Conservation (phyloP, 2,888 invertebrate species). For the Pseudoips prasinana region DNA sequence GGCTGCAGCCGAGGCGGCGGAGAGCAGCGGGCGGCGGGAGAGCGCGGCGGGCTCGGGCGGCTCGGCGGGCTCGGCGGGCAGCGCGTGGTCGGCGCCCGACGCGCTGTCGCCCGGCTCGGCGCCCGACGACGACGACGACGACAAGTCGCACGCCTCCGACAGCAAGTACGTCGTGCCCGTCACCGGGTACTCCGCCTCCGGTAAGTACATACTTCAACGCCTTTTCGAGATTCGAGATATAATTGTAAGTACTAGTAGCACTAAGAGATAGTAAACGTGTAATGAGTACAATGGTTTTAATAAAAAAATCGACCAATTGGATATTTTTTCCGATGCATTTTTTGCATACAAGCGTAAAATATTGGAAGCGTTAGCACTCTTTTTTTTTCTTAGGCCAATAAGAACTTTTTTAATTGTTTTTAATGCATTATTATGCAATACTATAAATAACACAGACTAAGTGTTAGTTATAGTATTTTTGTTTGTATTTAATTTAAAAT, state of each 20-base stretch:
- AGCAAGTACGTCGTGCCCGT: conserved; percentile 53
- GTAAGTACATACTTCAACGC: conserved; percentile 32
- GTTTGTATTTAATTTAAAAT: no score
- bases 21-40: conserved; percentile 22
- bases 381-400: no score
- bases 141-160: conserved; percentile 35
- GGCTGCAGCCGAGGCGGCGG: conserved; percentile 41
- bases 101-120: conserved; percentile 68
- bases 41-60: conserved; percentile 54
- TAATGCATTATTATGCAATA: no score
- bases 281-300: no score
- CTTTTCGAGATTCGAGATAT: no score
- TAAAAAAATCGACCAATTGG: no score
- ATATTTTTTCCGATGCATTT: no score
- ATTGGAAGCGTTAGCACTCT: no score
- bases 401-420: no score
- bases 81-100: conserved; percentile 59
- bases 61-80: conserved; percentile 39
- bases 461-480: no score
- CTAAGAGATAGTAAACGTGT: neutral
- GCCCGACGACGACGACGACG: conserved; percentile 52
- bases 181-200: conserved; percentile 40
- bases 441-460: no score
- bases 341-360: no score
- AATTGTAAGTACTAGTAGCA: neutral